Evolutionary conservation across 2,888 invertebrate species (phyloP), one percentile per base, ranked within the genome.

Genomic region (Dendrolimus pini): DNA sequence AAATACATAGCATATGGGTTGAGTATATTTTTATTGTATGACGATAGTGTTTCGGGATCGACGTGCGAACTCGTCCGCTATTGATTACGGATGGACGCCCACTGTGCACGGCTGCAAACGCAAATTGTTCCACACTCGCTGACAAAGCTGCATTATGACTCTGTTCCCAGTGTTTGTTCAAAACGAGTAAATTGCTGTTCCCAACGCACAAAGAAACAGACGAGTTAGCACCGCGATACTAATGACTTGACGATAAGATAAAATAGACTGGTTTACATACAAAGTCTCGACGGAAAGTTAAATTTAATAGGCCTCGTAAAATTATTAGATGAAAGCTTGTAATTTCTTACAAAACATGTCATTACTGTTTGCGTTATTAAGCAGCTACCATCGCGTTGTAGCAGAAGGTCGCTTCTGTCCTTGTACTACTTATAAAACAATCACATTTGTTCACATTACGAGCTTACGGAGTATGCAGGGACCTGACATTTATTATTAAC

Each of bases 51-150:
- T 77, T 75, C 74, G 76, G 6, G 3, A 74, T 72, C 71, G 74
- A 80, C 80, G 70, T 77, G 74, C 70, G 72, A 76, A 76, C 77
- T 76, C 76, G 80, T 77, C 74, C 69, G 70, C 78, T 74, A 81
- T 83, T 82, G 81, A 85, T 84, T 83, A 82, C 77, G 71, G 72
- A 67, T 71, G 84, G 78, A 80, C 86, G 81, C 83, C 85, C 77
- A 85, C 83, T 82, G 85, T 81, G 87, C 84, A 78, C 82, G 72
- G 80, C 72, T 83, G 84, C 85, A 83, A 84, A 83, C 82, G 82
- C 85, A 85, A 88, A 85, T 87, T 85, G 82, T 79, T 77, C 75
- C 63, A 71, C 71, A 18, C 76, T 78, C 76, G 82, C 82, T 82
- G 84, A 82, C 79, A 82, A 80, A 81, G 78, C 84, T 82, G 79